Conservation (phyloP, 2,113 vertebrate species). For the Paraplagusia blochii region DNA sequence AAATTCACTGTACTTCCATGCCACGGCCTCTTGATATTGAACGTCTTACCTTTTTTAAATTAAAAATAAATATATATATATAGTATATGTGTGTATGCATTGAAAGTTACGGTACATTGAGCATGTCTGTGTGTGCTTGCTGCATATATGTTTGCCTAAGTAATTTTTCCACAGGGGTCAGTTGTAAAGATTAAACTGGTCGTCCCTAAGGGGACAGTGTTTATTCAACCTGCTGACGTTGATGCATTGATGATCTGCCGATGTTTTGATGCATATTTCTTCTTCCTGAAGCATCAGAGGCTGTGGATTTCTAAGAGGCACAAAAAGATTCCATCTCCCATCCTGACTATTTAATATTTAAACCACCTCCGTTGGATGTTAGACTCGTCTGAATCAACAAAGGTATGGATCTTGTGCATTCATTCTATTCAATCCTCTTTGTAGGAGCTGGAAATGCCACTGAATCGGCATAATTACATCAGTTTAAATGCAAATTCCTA, state of each 20-base stretch:
- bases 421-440: constrained; percentile 42
- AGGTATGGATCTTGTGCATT: constrained; percentile 36
- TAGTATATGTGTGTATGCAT: too few relatives aligned
- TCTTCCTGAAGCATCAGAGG: constrained; percentile 1
- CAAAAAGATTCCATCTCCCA: not conserved
- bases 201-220: not conserved
- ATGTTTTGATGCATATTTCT: constrained; percentile 6
- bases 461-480: constrained; percentile 79
- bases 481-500: constrained; percentile 81
- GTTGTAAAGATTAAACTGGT: constrained; percentile 2
- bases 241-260: constrained; percentile 9
- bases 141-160: too few relatives aligned
- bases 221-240: not conserved
- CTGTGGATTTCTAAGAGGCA: not conserved
- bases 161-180: not conserved
- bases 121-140: too few relatives aligned
- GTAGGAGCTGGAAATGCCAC: constrained; percentile 62
- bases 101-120: too few relatives aligned
- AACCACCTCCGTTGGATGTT: constrained; percentile 10
- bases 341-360: constrained; percentile 16
- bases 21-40: too few relatives aligned
- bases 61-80: too few relatives aligned
- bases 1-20: too few relatives aligned
- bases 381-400: constrained; percentile 35
- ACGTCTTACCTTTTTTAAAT: too few relatives aligned